phyloP scores from a whole-genome alignment of 2,888 invertebrate genomes.

The Unio pictorum region DNA sequence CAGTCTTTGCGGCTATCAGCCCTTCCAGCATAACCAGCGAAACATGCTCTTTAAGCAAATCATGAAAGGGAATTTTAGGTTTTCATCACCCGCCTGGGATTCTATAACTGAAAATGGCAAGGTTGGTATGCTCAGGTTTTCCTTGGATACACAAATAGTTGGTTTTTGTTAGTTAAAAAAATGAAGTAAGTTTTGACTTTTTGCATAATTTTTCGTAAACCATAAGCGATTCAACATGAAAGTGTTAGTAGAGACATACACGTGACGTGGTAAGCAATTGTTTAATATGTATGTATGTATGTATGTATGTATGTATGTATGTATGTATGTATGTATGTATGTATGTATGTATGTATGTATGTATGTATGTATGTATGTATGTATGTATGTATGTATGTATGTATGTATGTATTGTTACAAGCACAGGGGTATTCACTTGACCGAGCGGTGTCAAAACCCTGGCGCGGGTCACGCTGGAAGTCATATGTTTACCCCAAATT shows the following conservation, averaged over 20 bases:
- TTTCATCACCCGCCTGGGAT: constrained; percentile 68
- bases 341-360: background rate
- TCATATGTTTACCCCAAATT: no score
- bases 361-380: constrained; percentile 2
- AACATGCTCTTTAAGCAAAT: constrained; percentile 65
- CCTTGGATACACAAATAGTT: no score
- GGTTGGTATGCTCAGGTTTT: constrained; percentile 39
- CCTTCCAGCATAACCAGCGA: constrained; percentile 67
- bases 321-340: constrained; percentile 1
- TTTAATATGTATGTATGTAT: background rate
- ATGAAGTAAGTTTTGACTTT: no score
- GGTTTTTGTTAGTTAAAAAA: no score
- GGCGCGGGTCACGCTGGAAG: no score
- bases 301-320: background rate
- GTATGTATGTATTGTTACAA: background rate
- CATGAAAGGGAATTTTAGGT: constrained; percentile 64
- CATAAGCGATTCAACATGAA: no score
- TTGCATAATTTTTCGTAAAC: no score
- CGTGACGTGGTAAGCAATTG: background rate
- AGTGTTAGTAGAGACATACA: no score
- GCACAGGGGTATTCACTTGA: no score
- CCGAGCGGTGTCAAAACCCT: no score
- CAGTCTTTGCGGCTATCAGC: constrained; percentile 70
- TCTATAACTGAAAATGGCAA: constrained; percentile 69
- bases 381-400: constrained; percentile 6